Base-by-base conservation (phyloP, 2,888 invertebrate species). In the Rhamphomyia laevipes region DNA sequence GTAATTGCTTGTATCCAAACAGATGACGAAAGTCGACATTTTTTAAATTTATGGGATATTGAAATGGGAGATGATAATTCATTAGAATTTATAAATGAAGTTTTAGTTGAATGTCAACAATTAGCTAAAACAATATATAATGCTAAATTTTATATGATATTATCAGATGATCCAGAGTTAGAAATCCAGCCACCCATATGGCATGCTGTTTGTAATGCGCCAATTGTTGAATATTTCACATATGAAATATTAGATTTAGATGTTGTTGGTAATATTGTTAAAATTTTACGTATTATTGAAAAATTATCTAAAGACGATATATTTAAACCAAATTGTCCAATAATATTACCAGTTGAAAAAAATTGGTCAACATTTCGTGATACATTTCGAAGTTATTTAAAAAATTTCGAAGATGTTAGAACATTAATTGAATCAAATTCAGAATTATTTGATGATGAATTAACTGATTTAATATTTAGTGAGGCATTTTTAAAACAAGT, bases 351-450 rank as follows among this genome's bases (percentile, higher is more conserved):
- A 18, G 17, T 41, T 18, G 31, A 30, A 27, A 43, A 33, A 17
- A 42, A 46, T 17, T 50, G 46, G 46, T 50, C 46, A 7, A 46
- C 50, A 12, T 46, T 46, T 40, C 50, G 50, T 10, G 50, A 50
- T 21, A 42, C 50, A 12, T 50, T 46, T 15, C 33, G 27, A 18
- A 46, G 46, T 35, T 50, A 27, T 33, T 16, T 46, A 13, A 31
- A 38, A 31, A 46, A 43, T 18, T 27, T 38, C 12, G 17, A 27
- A 10, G 43, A 43, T 12, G 18, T 50, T 16, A 38, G 33, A 16
- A 10, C 38, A 15, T 13, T 50, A 7, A 11, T 43, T 4, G n/a
- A 17, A 13, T 10, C 43, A 11, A 37, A 30, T 16, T 27, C 43
- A 6, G 13, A 15, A 13, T 12, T 15, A 17, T 23, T 50, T n/a